phyloP scores from a whole-genome alignment of 2,113 vertebrate genomes.

The Spea bombifrons region DNA sequence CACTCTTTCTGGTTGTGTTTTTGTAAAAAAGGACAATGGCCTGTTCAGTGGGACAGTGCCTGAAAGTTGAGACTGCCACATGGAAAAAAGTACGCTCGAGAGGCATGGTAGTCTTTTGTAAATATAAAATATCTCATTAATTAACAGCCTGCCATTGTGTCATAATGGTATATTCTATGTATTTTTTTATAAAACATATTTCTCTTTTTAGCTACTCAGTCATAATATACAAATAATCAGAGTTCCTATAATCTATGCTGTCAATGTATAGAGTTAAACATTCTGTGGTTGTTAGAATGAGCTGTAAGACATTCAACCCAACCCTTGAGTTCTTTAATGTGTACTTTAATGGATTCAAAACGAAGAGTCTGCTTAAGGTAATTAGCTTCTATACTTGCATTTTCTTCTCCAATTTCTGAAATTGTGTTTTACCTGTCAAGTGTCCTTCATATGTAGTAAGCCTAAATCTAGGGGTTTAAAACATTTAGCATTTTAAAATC shows the following conservation, averaged over 20 bases:
- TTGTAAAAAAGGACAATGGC: no score
- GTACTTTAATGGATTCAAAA: slow-evolving; percentile 19
- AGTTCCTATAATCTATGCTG: not conserved
- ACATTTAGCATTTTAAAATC: slow-evolving; percentile 1
- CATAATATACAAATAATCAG: not conserved
- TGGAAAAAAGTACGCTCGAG: no score
- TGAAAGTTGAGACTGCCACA: no score
- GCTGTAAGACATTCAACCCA: not conserved
- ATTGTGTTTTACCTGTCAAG: slow-evolving; percentile 37
- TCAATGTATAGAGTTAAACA: slow-evolving; percentile 1
- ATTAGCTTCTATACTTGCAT: slow-evolving; percentile 25
- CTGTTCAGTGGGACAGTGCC: no score
- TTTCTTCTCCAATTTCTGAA: slow-evolving; percentile 22
- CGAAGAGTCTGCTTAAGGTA: slow-evolving; percentile 18
- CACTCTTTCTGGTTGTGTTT: no score
- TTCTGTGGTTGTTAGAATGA: not conserved
- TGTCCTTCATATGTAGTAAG: slow-evolving; percentile 22
- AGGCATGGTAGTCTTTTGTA: no score
- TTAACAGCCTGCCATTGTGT: no score
- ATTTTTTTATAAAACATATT: not conserved
- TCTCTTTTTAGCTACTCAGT: not conserved
- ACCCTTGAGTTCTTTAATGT: not conserved
- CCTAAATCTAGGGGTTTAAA: slow-evolving; percentile 8
- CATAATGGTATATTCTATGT: not conserved
- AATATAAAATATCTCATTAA: no score